Evolutionary conservation across 2,113 vertebrate species (phyloP).

Genomic region (Cettia cetti): DNA sequence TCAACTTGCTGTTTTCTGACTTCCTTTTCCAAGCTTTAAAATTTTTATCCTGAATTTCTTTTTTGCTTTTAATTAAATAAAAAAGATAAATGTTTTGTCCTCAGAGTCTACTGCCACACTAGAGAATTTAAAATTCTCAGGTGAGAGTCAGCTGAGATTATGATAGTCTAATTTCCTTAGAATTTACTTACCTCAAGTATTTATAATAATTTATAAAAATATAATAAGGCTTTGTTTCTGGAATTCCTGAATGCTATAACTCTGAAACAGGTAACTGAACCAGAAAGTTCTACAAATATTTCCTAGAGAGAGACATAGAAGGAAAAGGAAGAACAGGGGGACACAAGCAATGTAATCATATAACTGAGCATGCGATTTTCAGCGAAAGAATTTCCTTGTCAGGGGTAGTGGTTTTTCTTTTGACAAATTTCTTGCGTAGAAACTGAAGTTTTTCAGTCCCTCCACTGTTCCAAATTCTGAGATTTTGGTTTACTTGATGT

Average conservation of each 20-base stretch:
- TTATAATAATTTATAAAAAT: constrained; percentile 13
- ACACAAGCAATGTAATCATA: neutral
- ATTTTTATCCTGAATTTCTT: neutral
- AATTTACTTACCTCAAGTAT: neutral
- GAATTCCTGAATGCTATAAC: neutral
- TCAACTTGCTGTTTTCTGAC: neutral
- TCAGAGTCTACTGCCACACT: neutral
- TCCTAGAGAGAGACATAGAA: neutral
- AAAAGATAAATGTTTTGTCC: neutral
- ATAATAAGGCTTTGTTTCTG: neutral
- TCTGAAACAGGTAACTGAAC: neutral
- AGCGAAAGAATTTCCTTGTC: neutral
- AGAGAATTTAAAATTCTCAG: neutral
- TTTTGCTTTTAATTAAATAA: neutral
- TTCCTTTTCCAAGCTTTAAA: neutral
- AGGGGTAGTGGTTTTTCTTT: neutral
- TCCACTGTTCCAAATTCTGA: neutral
- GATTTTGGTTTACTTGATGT: neutral
- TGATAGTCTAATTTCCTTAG: neutral
- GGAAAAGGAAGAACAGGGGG: neutral
- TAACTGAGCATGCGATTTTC: neutral
- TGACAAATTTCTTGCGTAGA: neutral
- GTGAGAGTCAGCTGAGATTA: neutral
- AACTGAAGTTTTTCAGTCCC: neutral
- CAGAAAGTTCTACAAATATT: neutral